Evolutionary conservation across 2,113 vertebrate genomes (phyloP).

Genomic region (Proterorhinus semilunaris): DNA sequence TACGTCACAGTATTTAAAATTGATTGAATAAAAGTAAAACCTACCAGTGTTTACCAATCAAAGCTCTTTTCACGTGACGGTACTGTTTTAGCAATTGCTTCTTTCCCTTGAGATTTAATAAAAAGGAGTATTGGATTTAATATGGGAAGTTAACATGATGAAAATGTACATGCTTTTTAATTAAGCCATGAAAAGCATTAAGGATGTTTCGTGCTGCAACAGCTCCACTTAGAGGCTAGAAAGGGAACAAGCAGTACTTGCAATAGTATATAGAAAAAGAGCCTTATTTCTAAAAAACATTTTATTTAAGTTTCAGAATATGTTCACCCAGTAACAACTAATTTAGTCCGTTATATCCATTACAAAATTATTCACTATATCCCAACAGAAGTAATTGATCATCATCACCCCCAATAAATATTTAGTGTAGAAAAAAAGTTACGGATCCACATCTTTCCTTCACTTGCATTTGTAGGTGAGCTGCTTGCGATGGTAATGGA

Average conservation of each 20-base stretch:
- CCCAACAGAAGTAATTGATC: slow-evolving; percentile 1
- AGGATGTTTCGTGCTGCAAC: slow-evolving; percentile 14
- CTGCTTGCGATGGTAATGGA: slow-evolving; percentile 93
- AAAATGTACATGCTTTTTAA: slow-evolving; percentile 13
- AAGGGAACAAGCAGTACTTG: neutral
- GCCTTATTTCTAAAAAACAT: neutral
- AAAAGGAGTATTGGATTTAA: neutral
- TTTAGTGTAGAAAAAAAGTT: neutral
- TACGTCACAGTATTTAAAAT: too few relatives aligned
- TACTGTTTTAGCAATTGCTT: too few relatives aligned
- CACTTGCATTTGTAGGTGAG: slow-evolving; percentile 95
- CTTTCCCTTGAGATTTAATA: slow-evolving; percentile 7
- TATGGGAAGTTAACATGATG: too few relatives aligned
- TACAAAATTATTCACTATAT: slow-evolving; percentile 25
- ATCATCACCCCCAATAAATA: slow-evolving; percentile 51
- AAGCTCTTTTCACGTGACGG: neutral
- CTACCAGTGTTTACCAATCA: neutral
- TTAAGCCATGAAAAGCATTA: neutral
- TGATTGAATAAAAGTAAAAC: too few relatives aligned
- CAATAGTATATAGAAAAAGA: neutral
- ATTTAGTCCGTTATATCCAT: slow-evolving; percentile 23
- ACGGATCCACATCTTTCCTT: slow-evolving; percentile 6
- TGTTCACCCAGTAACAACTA: slow-evolving; percentile 33
- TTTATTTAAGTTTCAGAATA: slow-evolving; percentile 48
- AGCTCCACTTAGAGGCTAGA: slow-evolving; percentile 46